Evolutionary conservation across 1,140 invertebrate species (phyloP).

Genomic region (Bombus impatiens): DNA sequence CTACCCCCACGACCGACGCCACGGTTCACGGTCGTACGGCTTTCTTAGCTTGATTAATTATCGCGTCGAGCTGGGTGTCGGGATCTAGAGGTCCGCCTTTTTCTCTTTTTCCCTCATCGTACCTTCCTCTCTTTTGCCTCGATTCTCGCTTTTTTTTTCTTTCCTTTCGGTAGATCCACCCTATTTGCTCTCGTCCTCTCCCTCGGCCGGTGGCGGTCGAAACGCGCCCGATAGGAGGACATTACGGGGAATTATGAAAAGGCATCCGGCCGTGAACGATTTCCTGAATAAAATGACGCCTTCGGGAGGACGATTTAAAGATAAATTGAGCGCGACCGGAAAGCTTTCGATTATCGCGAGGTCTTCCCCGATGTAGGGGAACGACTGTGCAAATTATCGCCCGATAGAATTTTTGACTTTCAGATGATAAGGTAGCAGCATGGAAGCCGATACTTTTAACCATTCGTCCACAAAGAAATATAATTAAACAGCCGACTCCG

Average conservation of each 20-base stretch:
- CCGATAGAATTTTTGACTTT: constrained; percentile 2
- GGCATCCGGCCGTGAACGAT: constrained; percentile 65
- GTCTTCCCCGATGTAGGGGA: neutral
- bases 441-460: constrained; percentile 2
- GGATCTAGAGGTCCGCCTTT: constrained; percentile 42
- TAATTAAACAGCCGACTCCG: neutral
- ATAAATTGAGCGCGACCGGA: constrained; percentile 60
- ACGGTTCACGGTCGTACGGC: constrained; percentile 64
- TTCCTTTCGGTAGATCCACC: constrained; percentile 22
- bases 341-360: constrained; percentile 59
- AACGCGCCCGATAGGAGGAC: constrained; percentile 48
- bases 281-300: constrained; percentile 62
- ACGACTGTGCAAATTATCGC: neutral
- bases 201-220: constrained; percentile 22
- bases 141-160: neutral
- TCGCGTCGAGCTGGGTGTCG: constrained; percentile 57
- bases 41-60: constrained; percentile 79
- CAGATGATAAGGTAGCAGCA: neutral
- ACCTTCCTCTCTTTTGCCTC: neutral
- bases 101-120: constrained; percentile 3
- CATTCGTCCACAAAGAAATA: neutral
- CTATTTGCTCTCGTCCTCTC: constrained; percentile 46
- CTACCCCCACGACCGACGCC: constrained; percentile 15
- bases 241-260: constrained; percentile 64
- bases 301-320: constrained; percentile 52